Conservation (phyloP, 2,797 vertebrate genomes). For the Columba guinea region DNA sequence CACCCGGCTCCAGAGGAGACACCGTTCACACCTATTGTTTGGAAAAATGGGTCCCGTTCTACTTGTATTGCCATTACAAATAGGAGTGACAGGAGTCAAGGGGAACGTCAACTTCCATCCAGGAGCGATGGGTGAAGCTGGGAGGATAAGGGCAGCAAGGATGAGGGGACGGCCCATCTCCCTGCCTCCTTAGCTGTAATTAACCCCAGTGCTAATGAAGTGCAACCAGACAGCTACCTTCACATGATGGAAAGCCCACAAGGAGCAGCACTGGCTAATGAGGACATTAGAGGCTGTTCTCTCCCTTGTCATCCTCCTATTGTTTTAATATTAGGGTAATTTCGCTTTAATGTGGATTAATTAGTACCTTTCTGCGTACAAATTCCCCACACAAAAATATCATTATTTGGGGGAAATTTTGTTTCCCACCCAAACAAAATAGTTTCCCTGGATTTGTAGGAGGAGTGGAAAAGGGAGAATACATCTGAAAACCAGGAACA, state of each 20-base stretch:
- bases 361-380: conserved; percentile 21
- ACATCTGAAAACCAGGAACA: neutral
- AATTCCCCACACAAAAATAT: neutral
- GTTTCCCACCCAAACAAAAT: neutral
- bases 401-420: neutral
- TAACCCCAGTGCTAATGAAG: conserved; percentile 75
- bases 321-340: conserved; percentile 70
- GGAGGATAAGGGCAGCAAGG: neutral
- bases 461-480: neutral
- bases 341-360: conserved; percentile 70
- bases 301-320: conserved; percentile 54
- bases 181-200: conserved; percentile 62
- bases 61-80: conserved; percentile 54
- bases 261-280: conserved; percentile 65
- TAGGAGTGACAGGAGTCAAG: neutral
- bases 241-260: conserved; percentile 42
- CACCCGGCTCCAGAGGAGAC: neutral
- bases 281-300: conserved; percentile 70
- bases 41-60: conserved; percentile 33
- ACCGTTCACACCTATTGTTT: rapidly evolving
- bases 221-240: conserved; percentile 61
- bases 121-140: neutral
- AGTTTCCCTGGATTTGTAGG: neutral
- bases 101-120: conserved; percentile 7
- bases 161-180: conserved; percentile 19